phyloP scores from a whole-genome alignment of 2,113 vertebrate genomes.

The Otus sunia region DNA sequence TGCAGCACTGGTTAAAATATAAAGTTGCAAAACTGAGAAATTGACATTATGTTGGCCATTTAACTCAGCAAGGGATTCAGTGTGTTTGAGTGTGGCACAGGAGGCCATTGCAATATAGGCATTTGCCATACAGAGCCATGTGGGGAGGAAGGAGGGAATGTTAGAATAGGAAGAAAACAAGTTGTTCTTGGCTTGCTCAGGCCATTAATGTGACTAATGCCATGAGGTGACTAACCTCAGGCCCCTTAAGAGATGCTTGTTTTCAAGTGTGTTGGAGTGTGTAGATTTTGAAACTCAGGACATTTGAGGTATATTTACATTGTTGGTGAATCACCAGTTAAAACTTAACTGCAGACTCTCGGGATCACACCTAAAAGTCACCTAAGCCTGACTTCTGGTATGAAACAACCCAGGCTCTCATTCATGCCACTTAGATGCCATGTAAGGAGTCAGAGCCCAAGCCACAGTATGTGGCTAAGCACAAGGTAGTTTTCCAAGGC shows the following conservation, averaged over 20 bases:
- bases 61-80: background rate
- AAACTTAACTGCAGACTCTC: background rate
- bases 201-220: background rate
- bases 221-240: background rate
- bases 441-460: background rate
- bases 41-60: background rate
- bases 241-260: background rate
- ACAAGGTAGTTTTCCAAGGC: background rate
- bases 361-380: background rate
- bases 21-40: background rate
- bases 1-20: background rate
- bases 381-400: background rate
- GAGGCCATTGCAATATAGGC: background rate
- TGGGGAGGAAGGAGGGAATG: background rate
- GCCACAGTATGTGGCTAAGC: background rate
- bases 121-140: background rate
- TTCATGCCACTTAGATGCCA: background rate
- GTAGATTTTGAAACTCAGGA: background rate
- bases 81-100: background rate
- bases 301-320: background rate
- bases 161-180: background rate
- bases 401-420: background rate
- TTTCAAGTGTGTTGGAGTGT: background rate
- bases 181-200: background rate
- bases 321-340: background rate